These are phyloP conservation scores for Globodera ellingtonae DNA, from an alignment of 1,140 invertebrate genomes.

Conservation along the genomic window DNA sequence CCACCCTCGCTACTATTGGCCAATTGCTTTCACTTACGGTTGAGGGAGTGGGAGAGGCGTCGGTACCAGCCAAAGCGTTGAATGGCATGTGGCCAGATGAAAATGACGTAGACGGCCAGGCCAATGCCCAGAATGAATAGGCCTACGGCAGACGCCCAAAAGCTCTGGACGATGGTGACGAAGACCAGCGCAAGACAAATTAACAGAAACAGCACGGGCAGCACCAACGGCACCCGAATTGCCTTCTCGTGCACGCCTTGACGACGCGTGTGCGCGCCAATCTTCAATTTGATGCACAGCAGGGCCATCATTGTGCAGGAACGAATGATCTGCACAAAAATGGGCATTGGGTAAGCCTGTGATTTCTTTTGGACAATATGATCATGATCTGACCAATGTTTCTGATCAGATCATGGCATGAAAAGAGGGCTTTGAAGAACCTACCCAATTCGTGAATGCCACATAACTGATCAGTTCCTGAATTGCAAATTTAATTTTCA, in stretches of 20 bases:
- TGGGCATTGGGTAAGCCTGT: no score
- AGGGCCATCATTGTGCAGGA: conserved; percentile 47
- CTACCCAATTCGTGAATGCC: conserved; percentile 43
- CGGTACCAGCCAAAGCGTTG: conserved; percentile 21
- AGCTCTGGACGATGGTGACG: conserved; percentile 40
- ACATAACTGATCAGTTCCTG: conserved; percentile 43
- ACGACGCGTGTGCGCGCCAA: conserved; percentile 27
- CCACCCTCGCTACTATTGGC: no score
- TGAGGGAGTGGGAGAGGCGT: conserved; percentile 25
- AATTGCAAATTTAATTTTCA: conserved; percentile 15
- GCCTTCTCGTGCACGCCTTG: conserved; percentile 44
- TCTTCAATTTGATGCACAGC: conserved; percentile 41
- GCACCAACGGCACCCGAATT: conserved; percentile 46
- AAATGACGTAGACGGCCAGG: conserved; percentile 33
- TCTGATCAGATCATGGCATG: no score
- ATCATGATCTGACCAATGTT: no score
- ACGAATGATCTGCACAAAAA: conserved; percentile 29
- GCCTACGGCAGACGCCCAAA: conserved; percentile 37
- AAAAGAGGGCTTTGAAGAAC: not conserved
- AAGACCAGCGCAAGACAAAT: conserved; percentile 40
- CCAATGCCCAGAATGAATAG: conserved; percentile 25
- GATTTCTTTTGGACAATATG: no score
- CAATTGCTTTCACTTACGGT: conserved; percentile 7
- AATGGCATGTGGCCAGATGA: conserved; percentile 34
- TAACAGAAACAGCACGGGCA: conserved; percentile 50